phyloP scores from a whole-genome alignment of 2,113 vertebrate species.

The Chaetops frenatus region DNA sequence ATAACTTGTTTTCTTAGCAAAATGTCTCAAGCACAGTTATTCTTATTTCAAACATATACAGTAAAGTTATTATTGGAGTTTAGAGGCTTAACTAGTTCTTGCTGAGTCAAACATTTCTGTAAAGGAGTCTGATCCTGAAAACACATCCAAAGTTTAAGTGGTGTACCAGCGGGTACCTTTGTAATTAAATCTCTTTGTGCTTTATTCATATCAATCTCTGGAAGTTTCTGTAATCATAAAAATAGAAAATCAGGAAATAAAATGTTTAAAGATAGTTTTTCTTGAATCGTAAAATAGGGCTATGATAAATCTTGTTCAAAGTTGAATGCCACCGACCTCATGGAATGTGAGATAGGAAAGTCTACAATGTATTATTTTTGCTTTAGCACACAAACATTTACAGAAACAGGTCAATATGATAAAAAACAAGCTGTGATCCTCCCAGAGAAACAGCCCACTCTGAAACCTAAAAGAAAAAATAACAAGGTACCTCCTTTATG shows the following conservation, averaged over 20 bases:
- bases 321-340: background rate
- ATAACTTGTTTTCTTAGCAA: background rate
- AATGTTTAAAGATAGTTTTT: background rate
- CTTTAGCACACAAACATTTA: background rate
- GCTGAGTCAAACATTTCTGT: background rate
- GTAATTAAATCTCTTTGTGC: background rate
- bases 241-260: background rate
- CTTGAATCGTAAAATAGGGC: background rate
- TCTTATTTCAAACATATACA: background rate
- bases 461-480: background rate
- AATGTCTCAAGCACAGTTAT: background rate
- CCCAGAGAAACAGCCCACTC: background rate
- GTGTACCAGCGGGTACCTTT: background rate
- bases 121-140: background rate
- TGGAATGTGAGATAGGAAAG: background rate
- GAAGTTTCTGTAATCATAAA: background rate
- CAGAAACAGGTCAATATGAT: background rate
- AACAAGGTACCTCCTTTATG: background rate
- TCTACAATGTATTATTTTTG: background rate
- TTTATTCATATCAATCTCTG: background rate
- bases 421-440: background rate
- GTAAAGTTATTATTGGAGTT: background rate
- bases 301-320: background rate
- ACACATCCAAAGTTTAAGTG: background rate
- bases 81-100: background rate